phyloP scores from a whole-genome alignment of 2,797 vertebrate genomes.

The Ceryle rudis region DNA sequence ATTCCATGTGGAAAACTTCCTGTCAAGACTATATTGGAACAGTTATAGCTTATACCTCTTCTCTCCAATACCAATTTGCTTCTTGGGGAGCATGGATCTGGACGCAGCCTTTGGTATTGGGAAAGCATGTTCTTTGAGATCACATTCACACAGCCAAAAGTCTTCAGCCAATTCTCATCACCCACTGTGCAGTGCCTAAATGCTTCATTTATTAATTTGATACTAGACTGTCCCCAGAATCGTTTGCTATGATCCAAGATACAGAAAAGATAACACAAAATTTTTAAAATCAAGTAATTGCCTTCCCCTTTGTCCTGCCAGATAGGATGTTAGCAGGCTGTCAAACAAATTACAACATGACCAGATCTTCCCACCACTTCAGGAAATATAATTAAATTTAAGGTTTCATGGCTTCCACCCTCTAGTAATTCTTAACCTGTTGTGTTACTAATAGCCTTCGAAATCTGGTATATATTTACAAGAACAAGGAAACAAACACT shows the following conservation, averaged over 20 bases:
- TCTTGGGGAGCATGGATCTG: background rate
- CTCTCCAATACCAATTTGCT: background rate
- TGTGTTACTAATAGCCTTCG: background rate
- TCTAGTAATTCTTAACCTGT: background rate
- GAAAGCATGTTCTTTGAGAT: background rate
- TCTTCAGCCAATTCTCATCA: background rate
- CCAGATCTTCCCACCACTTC: background rate
- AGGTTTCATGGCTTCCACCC: background rate
- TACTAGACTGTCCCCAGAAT: background rate
- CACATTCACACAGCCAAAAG: rapidly evolving
- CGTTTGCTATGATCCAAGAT: background rate
- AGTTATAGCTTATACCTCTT: background rate
- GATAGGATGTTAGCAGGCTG: background rate
- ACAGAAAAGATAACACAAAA: background rate
- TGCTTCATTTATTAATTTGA: background rate
- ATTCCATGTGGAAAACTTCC: background rate
- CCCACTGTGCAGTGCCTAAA: background rate
- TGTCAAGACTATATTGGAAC: background rate
- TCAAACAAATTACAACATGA: background rate
- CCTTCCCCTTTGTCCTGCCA: background rate
- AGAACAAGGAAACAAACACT: background rate
- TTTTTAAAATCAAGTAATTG: background rate
- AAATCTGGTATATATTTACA: background rate
- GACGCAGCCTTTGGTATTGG: background rate
- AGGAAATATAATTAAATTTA: background rate